These are phyloP conservation scores for Bombus breviceps DNA, from an alignment of 1,140 invertebrate species.

Conservation along the genomic window DNA sequence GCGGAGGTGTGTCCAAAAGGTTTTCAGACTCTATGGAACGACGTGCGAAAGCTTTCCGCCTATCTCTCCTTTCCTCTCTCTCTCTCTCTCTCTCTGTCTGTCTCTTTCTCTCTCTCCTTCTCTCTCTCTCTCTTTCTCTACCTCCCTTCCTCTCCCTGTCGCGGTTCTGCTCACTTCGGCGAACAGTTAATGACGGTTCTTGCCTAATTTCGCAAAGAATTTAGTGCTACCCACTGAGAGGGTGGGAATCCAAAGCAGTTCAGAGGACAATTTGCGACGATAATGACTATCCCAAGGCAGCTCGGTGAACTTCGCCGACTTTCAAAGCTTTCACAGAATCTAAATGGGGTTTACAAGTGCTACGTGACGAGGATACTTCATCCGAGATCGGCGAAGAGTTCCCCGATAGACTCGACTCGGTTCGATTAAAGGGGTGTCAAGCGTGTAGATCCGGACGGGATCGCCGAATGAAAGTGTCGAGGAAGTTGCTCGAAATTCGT, in stretches of 20 bases:
- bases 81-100: no score
- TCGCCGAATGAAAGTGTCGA: conserved; percentile 15
- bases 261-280: conserved; percentile 36
- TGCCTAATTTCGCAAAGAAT: conserved; percentile 28
- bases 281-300: conserved; percentile 38
- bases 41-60: not conserved
- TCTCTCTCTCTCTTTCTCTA: no score
- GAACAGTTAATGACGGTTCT: conserved; percentile 6
- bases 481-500: not conserved
- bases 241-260: conserved; percentile 10
- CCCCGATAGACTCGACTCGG: conserved; percentile 3
- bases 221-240: not conserved
- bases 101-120: no score
- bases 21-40: not conserved
- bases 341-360: conserved; percentile 55
- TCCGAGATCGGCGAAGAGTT: not conserved
- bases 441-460: not conserved
- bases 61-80: no score
- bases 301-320: conserved; percentile 42
- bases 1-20: not conserved
- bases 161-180: not conserved
- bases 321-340: conserved; percentile 25
- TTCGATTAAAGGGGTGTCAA: conserved; percentile 28
- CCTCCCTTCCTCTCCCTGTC: no score
- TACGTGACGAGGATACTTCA: conserved; percentile 41